These are phyloP conservation scores for Hetaerina titia DNA, from an alignment of 2,888 invertebrate species.

Conservation along the genomic window DNA sequence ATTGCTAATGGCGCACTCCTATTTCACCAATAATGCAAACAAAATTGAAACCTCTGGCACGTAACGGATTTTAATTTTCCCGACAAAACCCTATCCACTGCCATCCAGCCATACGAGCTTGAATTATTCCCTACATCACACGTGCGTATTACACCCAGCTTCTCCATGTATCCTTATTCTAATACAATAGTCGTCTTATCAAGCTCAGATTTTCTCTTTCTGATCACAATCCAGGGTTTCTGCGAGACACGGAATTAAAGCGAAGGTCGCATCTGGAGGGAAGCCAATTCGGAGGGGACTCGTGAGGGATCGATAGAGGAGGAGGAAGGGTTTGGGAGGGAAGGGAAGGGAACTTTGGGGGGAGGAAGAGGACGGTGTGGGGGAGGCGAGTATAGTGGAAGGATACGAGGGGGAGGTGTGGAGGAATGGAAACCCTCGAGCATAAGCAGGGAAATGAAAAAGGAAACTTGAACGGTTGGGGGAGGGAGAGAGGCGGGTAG, in stretches of 20 bases:
- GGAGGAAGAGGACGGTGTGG: background rate
- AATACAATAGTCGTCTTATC: conserved; percentile 53
- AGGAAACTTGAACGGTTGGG: background rate
- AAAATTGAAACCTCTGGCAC: too few relatives aligned
- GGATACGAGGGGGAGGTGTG: background rate
- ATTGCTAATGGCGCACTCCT: too few relatives aligned
- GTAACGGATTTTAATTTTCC: background rate
- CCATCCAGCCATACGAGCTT: background rate
- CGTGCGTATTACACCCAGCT: background rate
- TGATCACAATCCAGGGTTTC: conserved; percentile 56
- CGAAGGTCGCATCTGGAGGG: conserved; percentile 49
- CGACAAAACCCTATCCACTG: background rate
- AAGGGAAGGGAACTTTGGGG: too few relatives aligned
- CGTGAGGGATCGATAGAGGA: conserved; percentile 36
- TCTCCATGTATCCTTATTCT: background rate
- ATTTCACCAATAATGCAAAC: too few relatives aligned
- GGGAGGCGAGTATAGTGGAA: background rate
- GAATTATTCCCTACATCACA: background rate
- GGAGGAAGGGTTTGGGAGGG: background rate
- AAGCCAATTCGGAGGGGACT: conserved; percentile 57
- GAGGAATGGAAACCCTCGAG: background rate
- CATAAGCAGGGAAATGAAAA: conserved; percentile 24
- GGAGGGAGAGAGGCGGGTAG: background rate
- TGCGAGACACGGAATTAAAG: conserved; percentile 59
- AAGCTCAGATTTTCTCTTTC: conserved; percentile 48